A percentile compares a stretch with the other conserved stretches of the same genome.
phyloP scores from a whole-genome alignment of 2,797 vertebrate species.

The Vespertilio murinus region DNA sequence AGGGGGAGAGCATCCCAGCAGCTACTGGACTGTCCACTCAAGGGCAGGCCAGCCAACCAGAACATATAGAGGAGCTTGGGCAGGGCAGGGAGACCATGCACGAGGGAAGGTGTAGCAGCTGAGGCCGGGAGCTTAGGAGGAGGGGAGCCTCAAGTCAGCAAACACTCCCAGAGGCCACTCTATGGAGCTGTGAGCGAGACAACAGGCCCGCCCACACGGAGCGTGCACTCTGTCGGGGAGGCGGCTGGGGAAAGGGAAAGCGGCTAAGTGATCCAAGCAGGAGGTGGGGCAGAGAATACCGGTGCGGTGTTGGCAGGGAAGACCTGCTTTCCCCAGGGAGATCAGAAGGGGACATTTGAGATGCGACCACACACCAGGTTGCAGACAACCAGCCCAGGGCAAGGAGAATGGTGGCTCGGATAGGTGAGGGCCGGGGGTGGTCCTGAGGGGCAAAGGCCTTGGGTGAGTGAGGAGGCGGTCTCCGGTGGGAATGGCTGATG shows the following conservation, averaged over 20 bases:
- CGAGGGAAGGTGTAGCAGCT: not conserved
- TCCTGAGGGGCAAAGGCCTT: not conserved
- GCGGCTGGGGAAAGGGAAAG: not conserved
- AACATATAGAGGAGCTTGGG: not conserved
- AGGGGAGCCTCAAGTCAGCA: not conserved
- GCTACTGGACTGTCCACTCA: fast-evolving
- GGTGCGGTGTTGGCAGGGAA: not conserved
- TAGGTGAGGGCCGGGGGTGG: not conserved
- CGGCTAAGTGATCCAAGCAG: not conserved
- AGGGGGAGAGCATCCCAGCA: not conserved
- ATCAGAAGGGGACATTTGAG: not conserved
- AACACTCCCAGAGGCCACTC: not conserved
- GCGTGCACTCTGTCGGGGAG: not conserved
- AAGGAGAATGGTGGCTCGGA: not conserved
- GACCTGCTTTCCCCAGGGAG: fast-evolving
- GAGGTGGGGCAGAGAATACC: not conserved
- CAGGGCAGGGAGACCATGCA: fast-evolving
- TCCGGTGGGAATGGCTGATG: not conserved
- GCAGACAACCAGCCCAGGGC: not conserved
- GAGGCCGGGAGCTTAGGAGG: not conserved
- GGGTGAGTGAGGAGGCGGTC: not conserved
- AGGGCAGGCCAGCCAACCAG: not conserved
- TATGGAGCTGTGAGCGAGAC: not conserved
- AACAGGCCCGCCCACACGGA: fast-evolving
- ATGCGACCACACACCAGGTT: not conserved